These are phyloP conservation scores for Romanomermis culicivorax DNA, from an alignment of 2,888 invertebrate species.

Conservation along the genomic window DNA sequence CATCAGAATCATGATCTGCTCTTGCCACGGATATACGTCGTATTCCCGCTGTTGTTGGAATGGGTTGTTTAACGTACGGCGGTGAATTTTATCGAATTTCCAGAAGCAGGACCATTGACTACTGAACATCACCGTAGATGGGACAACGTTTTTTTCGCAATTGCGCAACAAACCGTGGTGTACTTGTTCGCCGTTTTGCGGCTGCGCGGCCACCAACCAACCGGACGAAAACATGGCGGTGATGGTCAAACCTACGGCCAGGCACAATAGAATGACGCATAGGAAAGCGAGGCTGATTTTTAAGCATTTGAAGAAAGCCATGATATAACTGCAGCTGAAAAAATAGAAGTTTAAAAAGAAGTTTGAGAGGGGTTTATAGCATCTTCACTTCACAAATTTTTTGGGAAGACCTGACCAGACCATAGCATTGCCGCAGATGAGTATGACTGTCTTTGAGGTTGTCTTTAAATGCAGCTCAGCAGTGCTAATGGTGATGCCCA, in stretches of 20 bases:
- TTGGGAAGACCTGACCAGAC: no score
- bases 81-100: neutral
- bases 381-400: no score
- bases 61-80: neutral
- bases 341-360: no score
- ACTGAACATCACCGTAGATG: neutral
- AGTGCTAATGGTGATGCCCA: no score
- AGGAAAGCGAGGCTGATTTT: no score
- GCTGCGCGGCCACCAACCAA: neutral
- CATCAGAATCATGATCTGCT: neutral
- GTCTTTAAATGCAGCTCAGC: no score
- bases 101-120: neutral
- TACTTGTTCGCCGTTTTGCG: neutral
- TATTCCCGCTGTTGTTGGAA: neutral
- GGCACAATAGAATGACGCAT: no score
- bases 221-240: neutral
- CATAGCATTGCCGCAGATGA: no score
- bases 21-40: neutral
- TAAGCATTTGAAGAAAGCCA: no score
- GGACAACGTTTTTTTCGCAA: neutral
- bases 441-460: no score
- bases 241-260: neutral
- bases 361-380: no score
- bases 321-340: no score
- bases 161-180: neutral